phyloP scores from a whole-genome alignment of 2,888 invertebrate species.

The Pammene aurita region DNA sequence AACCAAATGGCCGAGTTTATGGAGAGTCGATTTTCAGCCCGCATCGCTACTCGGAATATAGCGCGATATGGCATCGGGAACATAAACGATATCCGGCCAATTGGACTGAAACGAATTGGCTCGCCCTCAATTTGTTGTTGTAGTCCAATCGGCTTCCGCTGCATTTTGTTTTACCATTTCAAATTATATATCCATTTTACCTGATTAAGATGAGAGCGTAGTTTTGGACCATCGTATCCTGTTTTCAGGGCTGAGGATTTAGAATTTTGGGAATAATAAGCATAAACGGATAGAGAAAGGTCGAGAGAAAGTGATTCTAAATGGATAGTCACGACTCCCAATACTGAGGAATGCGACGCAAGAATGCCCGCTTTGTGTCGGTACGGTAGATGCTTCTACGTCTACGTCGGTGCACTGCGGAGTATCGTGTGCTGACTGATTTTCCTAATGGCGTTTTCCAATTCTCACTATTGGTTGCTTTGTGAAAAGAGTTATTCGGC shows the following conservation, averaged over 20 bases:
- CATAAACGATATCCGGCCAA: conserved; percentile 80
- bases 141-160: conserved; percentile 71
- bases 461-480: no score
- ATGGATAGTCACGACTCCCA: no score
- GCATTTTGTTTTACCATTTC: conserved; percentile 72
- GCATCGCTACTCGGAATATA: conserved; percentile 29
- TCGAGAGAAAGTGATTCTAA: no score
- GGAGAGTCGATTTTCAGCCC: neutral
- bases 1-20: neutral
- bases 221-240: neutral
- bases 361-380: no score
- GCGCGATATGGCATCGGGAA: conserved; percentile 67
- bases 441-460: no score
- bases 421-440: no score
- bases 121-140: conserved; percentile 78
- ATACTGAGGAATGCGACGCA: no score
- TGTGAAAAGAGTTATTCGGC: no score
- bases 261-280: no score
- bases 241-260: neutral
- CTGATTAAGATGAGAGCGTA: neutral
- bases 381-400: no score
- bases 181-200: conserved; percentile 52
- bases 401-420: no score
- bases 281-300: no score
- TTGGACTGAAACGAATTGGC: conserved; percentile 82